Percentiles rank a stretch among this genome's conserved stretches.
These are phyloP conservation scores for Sphaeridia pumilis DNA, from an alignment of 2,888 invertebrate species.

Conservation along the genomic window DNA sequence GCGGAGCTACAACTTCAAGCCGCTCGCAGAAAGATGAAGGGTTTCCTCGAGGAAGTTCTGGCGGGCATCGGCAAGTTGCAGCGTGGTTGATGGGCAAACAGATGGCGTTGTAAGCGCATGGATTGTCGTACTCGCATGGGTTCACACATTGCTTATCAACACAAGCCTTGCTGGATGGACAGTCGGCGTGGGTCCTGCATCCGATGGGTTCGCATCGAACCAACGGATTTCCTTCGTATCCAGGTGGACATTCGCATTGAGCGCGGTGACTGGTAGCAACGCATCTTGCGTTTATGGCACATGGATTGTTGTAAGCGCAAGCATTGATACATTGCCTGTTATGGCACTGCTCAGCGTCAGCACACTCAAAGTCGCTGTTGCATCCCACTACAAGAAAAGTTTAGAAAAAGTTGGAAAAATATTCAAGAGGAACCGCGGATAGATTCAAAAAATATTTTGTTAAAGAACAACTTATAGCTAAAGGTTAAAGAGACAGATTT, in stretches of 20 bases:
- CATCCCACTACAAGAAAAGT: slow-evolving; percentile 51
- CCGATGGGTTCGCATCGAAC: slow-evolving; percentile 63
- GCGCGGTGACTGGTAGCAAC: slow-evolving; percentile 68
- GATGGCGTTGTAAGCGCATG: slow-evolving; percentile 71
- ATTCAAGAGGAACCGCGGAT: no score
- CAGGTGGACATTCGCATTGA: slow-evolving; percentile 62
- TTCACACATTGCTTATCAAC: slow-evolving; percentile 60
- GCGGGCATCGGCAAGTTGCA: slow-evolving; percentile 70
- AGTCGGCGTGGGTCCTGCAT: slow-evolving; percentile 67
- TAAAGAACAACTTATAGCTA: background rate
- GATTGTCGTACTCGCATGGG: slow-evolving; percentile 58
- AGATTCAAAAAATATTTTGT: no score
- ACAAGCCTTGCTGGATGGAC: slow-evolving; percentile 62
- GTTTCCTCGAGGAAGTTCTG: slow-evolving; percentile 64
- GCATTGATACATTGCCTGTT: slow-evolving; percentile 71
- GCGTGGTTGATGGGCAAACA: slow-evolving; percentile 70
- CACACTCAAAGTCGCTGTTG: slow-evolving; percentile 67
- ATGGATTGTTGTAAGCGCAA: slow-evolving; percentile 65
- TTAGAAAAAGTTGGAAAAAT: slow-evolving; percentile 5
- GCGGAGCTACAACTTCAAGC: slow-evolving; percentile 18
- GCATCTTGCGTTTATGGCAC: slow-evolving; percentile 73
- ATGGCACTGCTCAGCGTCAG: slow-evolving; percentile 66
- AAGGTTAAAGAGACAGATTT: no score
- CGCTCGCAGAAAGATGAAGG: slow-evolving; percentile 52
- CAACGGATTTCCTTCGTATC: slow-evolving; percentile 68